These are phyloP conservation scores for Onychostruthus taczanowskii DNA, from an alignment of 2,113 vertebrate species.

Conservation along the genomic window DNA sequence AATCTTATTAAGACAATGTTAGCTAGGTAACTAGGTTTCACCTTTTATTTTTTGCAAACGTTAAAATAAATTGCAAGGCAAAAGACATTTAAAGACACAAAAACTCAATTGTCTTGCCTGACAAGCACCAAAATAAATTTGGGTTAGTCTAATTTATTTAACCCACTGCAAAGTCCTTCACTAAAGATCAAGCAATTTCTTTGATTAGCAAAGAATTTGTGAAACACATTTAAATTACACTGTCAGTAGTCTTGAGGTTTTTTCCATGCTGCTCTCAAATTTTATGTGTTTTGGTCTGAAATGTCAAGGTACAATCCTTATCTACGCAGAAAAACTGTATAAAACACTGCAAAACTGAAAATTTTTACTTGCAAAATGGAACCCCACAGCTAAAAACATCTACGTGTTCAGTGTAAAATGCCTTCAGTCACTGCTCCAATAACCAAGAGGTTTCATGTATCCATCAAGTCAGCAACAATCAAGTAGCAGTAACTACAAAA, in stretches of 20 bases:
- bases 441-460: rapidly evolving
- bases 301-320: background rate
- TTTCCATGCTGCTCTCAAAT: background rate
- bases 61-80: background rate
- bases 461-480: background rate
- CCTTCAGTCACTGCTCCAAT: background rate
- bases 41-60: background rate
- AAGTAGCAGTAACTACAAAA: background rate
- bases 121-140: background rate
- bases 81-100: background rate
- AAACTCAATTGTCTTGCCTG: background rate
- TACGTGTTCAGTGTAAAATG: rapidly evolving
- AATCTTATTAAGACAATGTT: background rate
- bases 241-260: background rate
- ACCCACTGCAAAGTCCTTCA: background rate
- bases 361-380: background rate
- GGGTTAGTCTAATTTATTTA: background rate
- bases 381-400: background rate
- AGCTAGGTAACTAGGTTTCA: background rate
- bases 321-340: background rate
- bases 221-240: background rate
- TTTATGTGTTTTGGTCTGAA: background rate
- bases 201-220: background rate
- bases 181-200: background rate
- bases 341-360: background rate